Percentiles rank a stretch among this genome's conserved stretches.
Conservation (phyloP, 2,113 vertebrate species). For the Gila orcuttii region DNA sequence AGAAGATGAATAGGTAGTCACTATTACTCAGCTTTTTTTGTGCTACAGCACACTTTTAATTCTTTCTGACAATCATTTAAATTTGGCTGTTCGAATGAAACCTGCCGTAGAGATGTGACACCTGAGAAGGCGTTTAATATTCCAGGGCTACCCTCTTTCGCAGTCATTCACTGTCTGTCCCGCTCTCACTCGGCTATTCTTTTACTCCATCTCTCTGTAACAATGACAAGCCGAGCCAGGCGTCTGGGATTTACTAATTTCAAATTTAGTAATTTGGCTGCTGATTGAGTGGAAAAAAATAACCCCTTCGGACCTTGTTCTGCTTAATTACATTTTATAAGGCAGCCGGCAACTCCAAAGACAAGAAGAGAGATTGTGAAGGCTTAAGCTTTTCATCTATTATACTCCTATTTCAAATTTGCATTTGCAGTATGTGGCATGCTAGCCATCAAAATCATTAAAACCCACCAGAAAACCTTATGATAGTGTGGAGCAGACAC, state of each 20-base stretch:
- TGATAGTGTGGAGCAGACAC: neutral
- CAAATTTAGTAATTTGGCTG: conserved; percentile 72
- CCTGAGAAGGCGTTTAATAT: conserved; percentile 65
- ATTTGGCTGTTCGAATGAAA: conserved; percentile 67
- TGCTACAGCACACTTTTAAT: conserved; percentile 62
- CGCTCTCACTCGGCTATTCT: conserved; percentile 22
- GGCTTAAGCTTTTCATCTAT: conserved; percentile 67
- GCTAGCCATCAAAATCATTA: conserved; percentile 69
- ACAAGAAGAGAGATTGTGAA: conserved; percentile 68
- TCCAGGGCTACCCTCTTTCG: conserved; percentile 48
- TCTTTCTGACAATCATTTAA: conserved; percentile 69
- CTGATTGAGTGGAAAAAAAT: conserved; percentile 72
- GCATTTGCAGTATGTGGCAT: conserved; percentile 71
- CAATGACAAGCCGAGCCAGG: conserved; percentile 63
- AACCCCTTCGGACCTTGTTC: conserved; percentile 74
- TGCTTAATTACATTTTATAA: conserved; percentile 80
- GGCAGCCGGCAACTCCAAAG: conserved; percentile 73
- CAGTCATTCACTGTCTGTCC: conserved; percentile 40
- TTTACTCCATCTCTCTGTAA: conserved; percentile 53
- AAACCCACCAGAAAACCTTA: conserved; percentile 13
- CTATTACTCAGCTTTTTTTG: conserved; percentile 58
- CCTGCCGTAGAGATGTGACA: conserved; percentile 58
- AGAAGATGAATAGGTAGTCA: conserved; percentile 45
- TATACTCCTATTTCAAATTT: conserved; percentile 75
- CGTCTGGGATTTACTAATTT: conserved; percentile 75